Evolutionary conservation across 2,113 vertebrate genomes (phyloP).

Genomic region (Smithornis capensis): DNA sequence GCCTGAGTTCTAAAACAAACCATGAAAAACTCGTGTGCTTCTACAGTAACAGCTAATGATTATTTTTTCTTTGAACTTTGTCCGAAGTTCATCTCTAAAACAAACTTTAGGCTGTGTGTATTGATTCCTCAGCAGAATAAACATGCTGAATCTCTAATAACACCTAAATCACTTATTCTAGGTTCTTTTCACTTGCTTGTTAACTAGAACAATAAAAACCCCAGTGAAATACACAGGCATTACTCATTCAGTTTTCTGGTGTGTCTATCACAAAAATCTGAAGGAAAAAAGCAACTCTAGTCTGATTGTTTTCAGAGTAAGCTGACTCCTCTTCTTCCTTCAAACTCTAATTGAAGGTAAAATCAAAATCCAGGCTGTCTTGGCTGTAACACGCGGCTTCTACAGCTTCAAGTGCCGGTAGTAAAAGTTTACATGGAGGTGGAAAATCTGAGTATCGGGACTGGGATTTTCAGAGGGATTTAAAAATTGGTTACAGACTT

Average conservation of each 20-base stretch:
- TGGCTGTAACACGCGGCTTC: background rate
- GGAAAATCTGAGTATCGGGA: background rate
- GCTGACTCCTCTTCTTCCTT: background rate
- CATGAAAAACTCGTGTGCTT: background rate
- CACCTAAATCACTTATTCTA: background rate
- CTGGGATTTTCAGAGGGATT: background rate
- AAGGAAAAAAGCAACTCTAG: background rate
- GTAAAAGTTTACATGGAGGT: background rate
- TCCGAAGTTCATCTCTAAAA: conserved; percentile 51
- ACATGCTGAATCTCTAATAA: conserved; percentile 2
- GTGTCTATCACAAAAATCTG: background rate
- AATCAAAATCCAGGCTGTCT: background rate
- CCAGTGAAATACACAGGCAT: background rate
- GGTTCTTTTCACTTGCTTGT: conserved; percentile 31
- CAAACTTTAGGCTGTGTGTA: conserved; percentile 18
- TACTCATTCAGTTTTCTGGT: background rate
- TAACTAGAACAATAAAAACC: background rate
- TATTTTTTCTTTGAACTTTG: conserved; percentile 46
- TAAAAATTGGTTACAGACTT: background rate
- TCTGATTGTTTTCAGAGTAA: background rate
- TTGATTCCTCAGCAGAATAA: conserved; percentile 48
- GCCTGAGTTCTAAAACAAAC: background rate
- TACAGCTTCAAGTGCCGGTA: background rate
- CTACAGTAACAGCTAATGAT: conserved; percentile 7
- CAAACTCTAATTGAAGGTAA: background rate